phyloP scores from a whole-genome alignment of 1,140 invertebrate genomes.

The Gonatopus flavifemur region DNA sequence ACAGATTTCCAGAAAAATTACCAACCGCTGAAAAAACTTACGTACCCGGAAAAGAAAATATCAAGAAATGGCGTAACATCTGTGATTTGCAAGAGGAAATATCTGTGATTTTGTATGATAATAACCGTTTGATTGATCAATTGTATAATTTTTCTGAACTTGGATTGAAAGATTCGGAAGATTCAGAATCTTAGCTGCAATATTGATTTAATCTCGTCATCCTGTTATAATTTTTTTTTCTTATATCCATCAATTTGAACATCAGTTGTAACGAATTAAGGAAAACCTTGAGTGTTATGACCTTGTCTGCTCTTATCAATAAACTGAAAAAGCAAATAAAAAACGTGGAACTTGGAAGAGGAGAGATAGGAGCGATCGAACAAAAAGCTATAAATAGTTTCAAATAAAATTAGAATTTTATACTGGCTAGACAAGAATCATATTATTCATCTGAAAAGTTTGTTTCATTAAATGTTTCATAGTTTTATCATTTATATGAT shows the following conservation, averaged over 20 bases:
- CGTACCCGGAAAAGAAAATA: slow-evolving; percentile 35
- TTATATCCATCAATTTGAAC: neutral
- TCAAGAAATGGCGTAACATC: slow-evolving; percentile 53
- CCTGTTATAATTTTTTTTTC: slow-evolving; percentile 6
- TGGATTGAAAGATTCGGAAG: slow-evolving; percentile 12
- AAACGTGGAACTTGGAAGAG: too few relatives aligned
- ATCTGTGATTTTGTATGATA: slow-evolving; percentile 49
- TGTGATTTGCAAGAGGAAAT: slow-evolving; percentile 55
- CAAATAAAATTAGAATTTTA: too few relatives aligned
- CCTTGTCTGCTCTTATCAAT: too few relatives aligned
- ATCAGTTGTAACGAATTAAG: neutral
- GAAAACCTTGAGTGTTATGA: too few relatives aligned
- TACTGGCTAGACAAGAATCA: too few relatives aligned
- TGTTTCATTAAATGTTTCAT: too few relatives aligned
- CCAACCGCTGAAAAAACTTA: slow-evolving; percentile 34
- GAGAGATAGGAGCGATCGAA: too few relatives aligned
- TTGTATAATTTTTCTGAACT: slow-evolving; percentile 38
- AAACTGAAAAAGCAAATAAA: too few relatives aligned
- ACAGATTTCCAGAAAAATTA: slow-evolving; percentile 39
- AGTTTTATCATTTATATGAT: too few relatives aligned
- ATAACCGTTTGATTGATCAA: slow-evolving; percentile 51
- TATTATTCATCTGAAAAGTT: too few relatives aligned
- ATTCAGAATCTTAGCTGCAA: slow-evolving; percentile 15
- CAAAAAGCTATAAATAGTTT: too few relatives aligned
- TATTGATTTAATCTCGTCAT: neutral